phyloP scores from a whole-genome alignment of 2,888 invertebrate species.

The Idaea biselata region DNA sequence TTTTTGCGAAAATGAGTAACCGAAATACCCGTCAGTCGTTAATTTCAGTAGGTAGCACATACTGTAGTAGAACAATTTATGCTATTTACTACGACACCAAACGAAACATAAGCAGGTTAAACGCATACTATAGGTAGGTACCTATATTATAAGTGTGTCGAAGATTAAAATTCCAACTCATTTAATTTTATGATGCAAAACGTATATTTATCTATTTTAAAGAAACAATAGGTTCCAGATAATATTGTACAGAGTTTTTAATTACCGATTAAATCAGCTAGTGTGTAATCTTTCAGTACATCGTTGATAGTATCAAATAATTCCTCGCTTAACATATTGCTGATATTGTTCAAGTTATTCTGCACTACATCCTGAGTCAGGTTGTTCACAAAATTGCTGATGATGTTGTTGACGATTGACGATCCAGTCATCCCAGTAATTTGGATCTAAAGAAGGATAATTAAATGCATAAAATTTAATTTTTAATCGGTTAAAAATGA shows the following conservation, averaged over 20 bases:
- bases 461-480: background rate
- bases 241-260: conserved; percentile 5
- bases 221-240: background rate
- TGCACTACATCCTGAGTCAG: conserved; percentile 49
- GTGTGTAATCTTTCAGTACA: conserved; percentile 45
- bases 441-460: conserved; percentile 41
- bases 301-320: conserved; percentile 52
- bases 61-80: too few relatives aligned
- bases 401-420: conserved; percentile 43
- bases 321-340: conserved; percentile 41
- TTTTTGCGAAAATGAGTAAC: too few relatives aligned
- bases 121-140: too few relatives aligned
- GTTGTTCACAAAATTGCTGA: conserved; percentile 49
- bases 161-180: background rate
- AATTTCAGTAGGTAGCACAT: too few relatives aligned
- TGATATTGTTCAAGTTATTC: conserved; percentile 40
- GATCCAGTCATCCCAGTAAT: conserved; percentile 56
- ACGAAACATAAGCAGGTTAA: too few relatives aligned
- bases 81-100: too few relatives aligned
- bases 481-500: background rate
- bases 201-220: background rate
- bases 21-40: too few relatives aligned
- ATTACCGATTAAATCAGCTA: conserved; percentile 43
- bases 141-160: background rate
- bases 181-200: background rate